Evolutionary conservation across 2,113 vertebrate species (phyloP).

Genomic region (Zosterops hypoxanthus): DNA sequence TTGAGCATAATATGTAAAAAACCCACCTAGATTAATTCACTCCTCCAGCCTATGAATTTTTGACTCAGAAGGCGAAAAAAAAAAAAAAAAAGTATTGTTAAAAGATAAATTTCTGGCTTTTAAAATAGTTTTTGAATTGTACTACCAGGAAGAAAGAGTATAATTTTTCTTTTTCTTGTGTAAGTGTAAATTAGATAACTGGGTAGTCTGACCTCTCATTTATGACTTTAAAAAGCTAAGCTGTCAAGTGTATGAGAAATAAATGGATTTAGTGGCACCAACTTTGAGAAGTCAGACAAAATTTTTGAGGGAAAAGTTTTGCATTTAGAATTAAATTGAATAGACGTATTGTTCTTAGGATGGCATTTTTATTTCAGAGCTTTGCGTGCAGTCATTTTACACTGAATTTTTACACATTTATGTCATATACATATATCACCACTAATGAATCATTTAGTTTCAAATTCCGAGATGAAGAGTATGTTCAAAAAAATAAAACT

Average conservation of each 20-base stretch:
- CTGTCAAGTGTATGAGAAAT: background rate
- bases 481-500: background rate
- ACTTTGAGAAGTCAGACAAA: background rate
- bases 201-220: background rate
- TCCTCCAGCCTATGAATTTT: background rate
- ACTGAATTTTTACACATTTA: accelerated
- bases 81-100: background rate
- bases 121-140: background rate
- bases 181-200: background rate
- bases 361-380: background rate
- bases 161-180: background rate
- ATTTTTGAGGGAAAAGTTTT: background rate
- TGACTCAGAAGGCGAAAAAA: background rate
- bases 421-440: background rate
- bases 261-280: background rate
- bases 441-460: background rate
- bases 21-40: background rate
- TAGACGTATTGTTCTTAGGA: background rate
- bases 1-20: background rate
- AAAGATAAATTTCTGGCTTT: background rate
- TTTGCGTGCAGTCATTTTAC: background rate
- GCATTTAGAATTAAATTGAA: background rate
- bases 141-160: background rate
- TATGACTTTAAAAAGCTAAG: background rate
- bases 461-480: background rate